Evolutionary conservation across 2,113 vertebrate genomes (phyloP), one percentile per base, ranked within the genome.

Genomic region (Nerophis ophidion): DNA sequence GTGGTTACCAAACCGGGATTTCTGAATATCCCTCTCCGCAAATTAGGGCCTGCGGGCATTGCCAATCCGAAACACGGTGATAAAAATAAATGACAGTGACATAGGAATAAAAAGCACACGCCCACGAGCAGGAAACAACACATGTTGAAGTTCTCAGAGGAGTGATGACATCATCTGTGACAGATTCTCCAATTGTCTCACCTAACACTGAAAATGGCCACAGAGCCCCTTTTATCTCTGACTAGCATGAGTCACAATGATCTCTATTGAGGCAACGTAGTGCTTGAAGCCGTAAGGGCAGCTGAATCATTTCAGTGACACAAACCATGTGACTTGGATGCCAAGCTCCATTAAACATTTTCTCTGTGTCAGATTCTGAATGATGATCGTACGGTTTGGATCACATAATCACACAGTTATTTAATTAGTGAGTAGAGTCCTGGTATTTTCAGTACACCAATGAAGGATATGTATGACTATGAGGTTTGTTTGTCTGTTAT

Each of bases 161-260:
- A 57, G 42, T 67, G 65, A 68, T 53, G 73, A 10, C 58, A 80
- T 63, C 76, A 68, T 26, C 70, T 74, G 81, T 76, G 49, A 66
- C 75, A 73, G 68, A 60, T 19, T 26, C 63, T 59, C 60, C 38
- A 26, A 38, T 48, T 57, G 52, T 48, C 52, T 56, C 72, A 68
- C 53, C 44, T 64, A 63, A 60, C 50, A 17, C 44, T 48, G 46
- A 57, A 68, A n/a, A 47, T 17, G 54, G 59, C 71, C 60, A 58
- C 47, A 65, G 35, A 64, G 36, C 15, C 50, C 45, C 49, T 48
- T 26, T 8, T 5, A 51, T 57, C 49, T 72, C 42, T 78, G 81
- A 74, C 63, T 74, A 61, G 60, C 5, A 16, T 58, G 73, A 79
- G 56, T 80, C 71, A 78, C 8, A n/a, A n/a, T 57, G 50, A 46